phyloP scores from a whole-genome alignment of 2,797 vertebrate species.

The Malacoraja senta region DNA sequence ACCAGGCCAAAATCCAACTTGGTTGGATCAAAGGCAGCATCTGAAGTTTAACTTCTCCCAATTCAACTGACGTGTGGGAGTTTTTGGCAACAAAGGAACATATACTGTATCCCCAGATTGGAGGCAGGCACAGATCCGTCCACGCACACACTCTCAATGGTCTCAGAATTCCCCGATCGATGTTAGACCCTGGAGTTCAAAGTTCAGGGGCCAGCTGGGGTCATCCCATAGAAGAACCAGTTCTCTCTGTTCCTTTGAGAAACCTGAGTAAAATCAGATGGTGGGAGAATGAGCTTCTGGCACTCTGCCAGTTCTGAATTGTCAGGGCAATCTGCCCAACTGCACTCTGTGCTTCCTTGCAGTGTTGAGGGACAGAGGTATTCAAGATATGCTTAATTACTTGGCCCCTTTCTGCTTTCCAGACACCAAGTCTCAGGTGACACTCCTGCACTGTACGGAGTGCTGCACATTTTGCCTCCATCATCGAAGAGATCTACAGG shows the following conservation, averaged over 20 bases:
- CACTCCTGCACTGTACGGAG: not conserved
- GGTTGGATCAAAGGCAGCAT: not conserved
- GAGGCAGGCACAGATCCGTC: not conserved
- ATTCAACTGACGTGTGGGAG: not conserved
- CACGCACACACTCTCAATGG: not conserved
- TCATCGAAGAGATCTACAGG: too few species aligned
- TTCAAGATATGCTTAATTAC: not conserved
- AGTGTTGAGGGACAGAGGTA: not conserved
- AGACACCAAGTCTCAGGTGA: not conserved
- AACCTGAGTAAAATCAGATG: constrained; percentile 28
- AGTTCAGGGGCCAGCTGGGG: constrained; percentile 19
- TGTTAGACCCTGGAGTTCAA: not conserved
- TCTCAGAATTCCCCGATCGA: not conserved
- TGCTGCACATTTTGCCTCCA: not conserved
- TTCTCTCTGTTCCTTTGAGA: not conserved
- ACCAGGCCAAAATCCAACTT: not conserved
- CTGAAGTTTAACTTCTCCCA: not conserved
- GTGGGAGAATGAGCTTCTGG: not conserved
- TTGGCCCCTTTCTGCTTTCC: not conserved
- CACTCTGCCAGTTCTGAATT: not conserved
- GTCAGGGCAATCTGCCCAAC: not conserved
- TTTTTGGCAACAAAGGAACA: not conserved
- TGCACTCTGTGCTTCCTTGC: not conserved
- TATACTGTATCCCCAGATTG: not conserved
- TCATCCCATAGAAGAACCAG: not conserved